Evolutionary conservation across 2,888 invertebrate genomes (phyloP).

Genomic region (Apantesis nais): DNA sequence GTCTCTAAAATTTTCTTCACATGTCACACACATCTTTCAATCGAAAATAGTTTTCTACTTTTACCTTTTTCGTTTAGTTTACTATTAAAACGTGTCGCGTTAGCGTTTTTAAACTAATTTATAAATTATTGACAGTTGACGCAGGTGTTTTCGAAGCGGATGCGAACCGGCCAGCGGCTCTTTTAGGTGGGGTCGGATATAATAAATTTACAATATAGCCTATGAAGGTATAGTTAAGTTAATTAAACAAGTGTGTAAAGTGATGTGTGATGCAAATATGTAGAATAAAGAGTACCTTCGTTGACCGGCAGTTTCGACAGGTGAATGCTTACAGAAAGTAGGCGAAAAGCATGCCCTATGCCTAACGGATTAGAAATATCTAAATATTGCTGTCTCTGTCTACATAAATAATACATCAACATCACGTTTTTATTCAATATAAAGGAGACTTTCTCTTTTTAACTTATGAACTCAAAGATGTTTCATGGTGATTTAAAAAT

Average conservation of each 20-base stretch:
- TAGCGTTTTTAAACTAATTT: conserved; percentile 5
- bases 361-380: neutral
- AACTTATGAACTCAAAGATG: neutral
- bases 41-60: neutral
- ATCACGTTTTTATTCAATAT: neutral
- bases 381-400: neutral
- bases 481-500: neutral
- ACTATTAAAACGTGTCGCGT: neutral
- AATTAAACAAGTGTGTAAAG: conserved; percentile 44
- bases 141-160: conserved; percentile 62
- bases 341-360: neutral
- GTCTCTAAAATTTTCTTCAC: too few relatives aligned
- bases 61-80: neutral
- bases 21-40: too few relatives aligned
- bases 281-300: conserved; percentile 2
- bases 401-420: neutral
- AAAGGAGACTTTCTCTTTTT: neutral
- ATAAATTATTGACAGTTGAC: conserved; percentile 24
- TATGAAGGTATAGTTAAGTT: conserved; percentile 38
- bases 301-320: neutral
- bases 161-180: conserved; percentile 46
- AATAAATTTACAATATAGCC: conserved; percentile 54
- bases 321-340: neutral
- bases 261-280: conserved; percentile 27
- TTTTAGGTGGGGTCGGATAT: conserved; percentile 56